These are phyloP conservation scores for Cephus pygmeus DNA, from an alignment of 2,888 invertebrate species.

Conservation along the genomic window DNA sequence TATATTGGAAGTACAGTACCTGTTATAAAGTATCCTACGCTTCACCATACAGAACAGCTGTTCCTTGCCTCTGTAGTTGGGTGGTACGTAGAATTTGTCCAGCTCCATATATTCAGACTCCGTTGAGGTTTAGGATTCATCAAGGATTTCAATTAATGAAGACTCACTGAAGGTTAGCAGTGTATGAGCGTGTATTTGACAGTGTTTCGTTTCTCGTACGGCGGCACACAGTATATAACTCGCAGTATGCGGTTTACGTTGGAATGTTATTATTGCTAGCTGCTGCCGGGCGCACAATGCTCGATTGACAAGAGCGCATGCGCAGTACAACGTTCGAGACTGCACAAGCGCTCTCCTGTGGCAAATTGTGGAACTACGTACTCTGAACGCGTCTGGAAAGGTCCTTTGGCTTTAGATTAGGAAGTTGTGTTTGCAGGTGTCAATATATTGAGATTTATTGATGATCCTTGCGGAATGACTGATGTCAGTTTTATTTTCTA, in stretches of 20 bases:
- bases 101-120: not conserved
- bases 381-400: not conserved
- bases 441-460: not conserved
- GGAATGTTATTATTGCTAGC: constrained; percentile 63
- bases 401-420: not conserved
- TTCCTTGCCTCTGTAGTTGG: not conserved
- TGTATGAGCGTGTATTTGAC: constrained; percentile 66
- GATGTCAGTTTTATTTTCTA: not conserved
- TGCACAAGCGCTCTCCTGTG: not conserved
- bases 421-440: not conserved
- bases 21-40: not conserved
- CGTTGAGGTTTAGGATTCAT: not conserved
- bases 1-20: not conserved
- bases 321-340: not conserved
- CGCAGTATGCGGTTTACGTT: constrained; percentile 57
- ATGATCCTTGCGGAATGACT: not conserved
- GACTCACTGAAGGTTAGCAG: constrained; percentile 43
- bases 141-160: not conserved
- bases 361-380: not conserved
- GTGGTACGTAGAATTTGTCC: not conserved
- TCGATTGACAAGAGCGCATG: constrained; percentile 25
- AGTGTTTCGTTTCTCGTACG: constrained; percentile 57
- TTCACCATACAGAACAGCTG: not conserved
- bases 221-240: constrained; percentile 60
- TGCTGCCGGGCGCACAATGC: constrained; percentile 55